Percentiles rank a stretch among this genome's conserved stretches.
These are phyloP conservation scores for Drosophila gaucha DNA, from an alignment of 2,888 invertebrate genomes.

Conservation along the genomic window DNA sequence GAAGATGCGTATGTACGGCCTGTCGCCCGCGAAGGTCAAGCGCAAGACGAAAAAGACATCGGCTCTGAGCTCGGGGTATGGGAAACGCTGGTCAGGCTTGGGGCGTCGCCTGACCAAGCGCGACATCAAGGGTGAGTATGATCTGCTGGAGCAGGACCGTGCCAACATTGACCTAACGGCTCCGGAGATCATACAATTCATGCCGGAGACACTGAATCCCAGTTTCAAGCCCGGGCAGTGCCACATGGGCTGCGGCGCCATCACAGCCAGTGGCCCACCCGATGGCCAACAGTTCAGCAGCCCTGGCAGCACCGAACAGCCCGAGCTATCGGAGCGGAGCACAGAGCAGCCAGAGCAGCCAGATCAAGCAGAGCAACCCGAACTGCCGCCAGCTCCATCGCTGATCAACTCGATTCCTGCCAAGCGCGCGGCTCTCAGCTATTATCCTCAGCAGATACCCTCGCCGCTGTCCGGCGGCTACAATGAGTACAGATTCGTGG, in stretches of 20 bases:
- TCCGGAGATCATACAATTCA: conserved; percentile 83
- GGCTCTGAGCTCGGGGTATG: conserved; percentile 1
- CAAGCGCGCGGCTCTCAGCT: conserved; percentile 49
- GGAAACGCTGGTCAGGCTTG: conserved; percentile 36
- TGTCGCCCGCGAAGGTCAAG: conserved; percentile 40
- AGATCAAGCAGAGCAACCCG: conserved; percentile 1
- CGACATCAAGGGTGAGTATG: conserved; percentile 83
- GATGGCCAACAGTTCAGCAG: background rate
- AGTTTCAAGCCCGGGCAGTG: conserved; percentile 80
- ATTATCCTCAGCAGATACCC: conserved; percentile 52
- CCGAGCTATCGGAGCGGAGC: background rate
- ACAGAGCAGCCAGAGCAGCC: conserved; percentile 10
- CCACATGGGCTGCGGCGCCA: conserved; percentile 66
- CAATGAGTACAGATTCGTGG: conserved; percentile 78
- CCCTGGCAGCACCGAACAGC: conserved; percentile 18
- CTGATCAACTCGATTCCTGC: conserved; percentile 39
- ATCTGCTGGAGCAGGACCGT: conserved; percentile 79
- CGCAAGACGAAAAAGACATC: conserved; percentile 62
- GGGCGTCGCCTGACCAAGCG: conserved; percentile 70
- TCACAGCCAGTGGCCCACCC: conserved; percentile 28
- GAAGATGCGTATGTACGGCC: conserved; percentile 38
- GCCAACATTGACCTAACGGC: conserved; percentile 76
- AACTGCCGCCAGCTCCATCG: conserved; percentile 8
- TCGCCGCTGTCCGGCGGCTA: conserved; percentile 43
- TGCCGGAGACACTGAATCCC: conserved; percentile 82